Evolutionary conservation across 2,888 invertebrate genomes (phyloP).

Genomic region (Salticus scenicus): DNA sequence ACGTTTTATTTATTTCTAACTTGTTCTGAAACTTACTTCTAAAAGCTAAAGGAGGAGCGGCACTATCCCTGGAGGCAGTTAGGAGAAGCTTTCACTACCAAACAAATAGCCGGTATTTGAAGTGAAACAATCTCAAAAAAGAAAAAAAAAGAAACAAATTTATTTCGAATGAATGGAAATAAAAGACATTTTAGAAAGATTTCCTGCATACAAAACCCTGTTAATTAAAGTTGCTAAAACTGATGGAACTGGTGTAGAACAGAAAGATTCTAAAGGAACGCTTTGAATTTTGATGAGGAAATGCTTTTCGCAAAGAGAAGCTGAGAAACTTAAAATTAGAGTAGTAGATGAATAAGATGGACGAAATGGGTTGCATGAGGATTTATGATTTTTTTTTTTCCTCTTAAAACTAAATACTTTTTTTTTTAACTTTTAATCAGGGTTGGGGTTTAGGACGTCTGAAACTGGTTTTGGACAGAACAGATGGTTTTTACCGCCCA

Average conservation of each 20-base stretch:
- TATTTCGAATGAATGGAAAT: not conserved
- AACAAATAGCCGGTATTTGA: not conserved
- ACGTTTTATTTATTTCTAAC: not conserved
- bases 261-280: not conserved
- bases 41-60: not conserved
- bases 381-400: too few species aligned
- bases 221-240: slow-evolving; percentile 3
- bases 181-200: not conserved
- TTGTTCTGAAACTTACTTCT: not conserved
- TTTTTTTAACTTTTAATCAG: too few species aligned
- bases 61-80: not conserved
- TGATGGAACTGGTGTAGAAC: not conserved
- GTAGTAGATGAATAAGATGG: too few species aligned
- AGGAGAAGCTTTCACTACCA: not conserved
- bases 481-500: too few species aligned
- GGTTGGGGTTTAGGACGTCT: too few species aligned
- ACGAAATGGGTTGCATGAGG: too few species aligned
- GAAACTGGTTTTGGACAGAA: too few species aligned
- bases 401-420: too few species aligned
- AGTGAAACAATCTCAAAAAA: not conserved
- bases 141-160: not conserved
- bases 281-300: not conserved
- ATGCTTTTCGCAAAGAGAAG: too few species aligned
- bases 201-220: not conserved
- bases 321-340: too few species aligned